Evolutionary conservation across 2,113 vertebrate genomes (phyloP).

Genomic region (Nothoprocta perdicaria): DNA sequence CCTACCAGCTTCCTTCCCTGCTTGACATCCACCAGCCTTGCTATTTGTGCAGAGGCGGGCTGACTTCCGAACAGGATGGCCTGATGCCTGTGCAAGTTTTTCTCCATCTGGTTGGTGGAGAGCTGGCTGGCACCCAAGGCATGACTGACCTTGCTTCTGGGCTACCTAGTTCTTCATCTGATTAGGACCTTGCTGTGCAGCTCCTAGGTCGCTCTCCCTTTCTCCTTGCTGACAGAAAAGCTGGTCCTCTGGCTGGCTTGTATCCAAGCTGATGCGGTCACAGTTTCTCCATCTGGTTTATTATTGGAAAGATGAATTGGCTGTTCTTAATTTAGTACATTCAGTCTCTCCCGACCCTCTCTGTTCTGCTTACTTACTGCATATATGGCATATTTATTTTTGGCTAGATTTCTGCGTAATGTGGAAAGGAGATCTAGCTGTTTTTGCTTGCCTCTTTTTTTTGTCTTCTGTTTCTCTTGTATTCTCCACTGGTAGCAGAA

Average conservation of each 20-base stretch:
- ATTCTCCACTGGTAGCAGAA: neutral
- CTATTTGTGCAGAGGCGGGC: neutral
- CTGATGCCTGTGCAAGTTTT: rapidly evolving
- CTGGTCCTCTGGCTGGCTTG: slow-evolving; percentile 6
- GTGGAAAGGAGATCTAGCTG: neutral
- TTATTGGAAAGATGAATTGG: slow-evolving; percentile 20
- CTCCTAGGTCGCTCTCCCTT: neutral
- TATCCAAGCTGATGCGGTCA: neutral
- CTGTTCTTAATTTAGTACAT: slow-evolving; percentile 21
- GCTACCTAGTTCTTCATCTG: slow-evolving; percentile 15
- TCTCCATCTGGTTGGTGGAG: neutral
- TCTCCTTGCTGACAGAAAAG: neutral
- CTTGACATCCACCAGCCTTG: neutral
- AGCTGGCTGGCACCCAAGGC: neutral
- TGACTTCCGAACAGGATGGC: neutral
- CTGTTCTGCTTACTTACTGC: neutral
- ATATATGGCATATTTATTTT: neutral
- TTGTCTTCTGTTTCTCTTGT: neutral
- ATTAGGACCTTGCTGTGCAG: neutral
- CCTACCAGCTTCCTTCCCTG: neutral
- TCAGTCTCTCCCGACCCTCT: neutral
- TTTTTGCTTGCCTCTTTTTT: neutral
- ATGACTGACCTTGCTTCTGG: slow-evolving; percentile 40
- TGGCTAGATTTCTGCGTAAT: neutral
- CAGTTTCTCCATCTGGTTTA: slow-evolving; percentile 45